phyloP scores from a whole-genome alignment of 2,113 vertebrate species.

The Phaethon lepturus region DNA sequence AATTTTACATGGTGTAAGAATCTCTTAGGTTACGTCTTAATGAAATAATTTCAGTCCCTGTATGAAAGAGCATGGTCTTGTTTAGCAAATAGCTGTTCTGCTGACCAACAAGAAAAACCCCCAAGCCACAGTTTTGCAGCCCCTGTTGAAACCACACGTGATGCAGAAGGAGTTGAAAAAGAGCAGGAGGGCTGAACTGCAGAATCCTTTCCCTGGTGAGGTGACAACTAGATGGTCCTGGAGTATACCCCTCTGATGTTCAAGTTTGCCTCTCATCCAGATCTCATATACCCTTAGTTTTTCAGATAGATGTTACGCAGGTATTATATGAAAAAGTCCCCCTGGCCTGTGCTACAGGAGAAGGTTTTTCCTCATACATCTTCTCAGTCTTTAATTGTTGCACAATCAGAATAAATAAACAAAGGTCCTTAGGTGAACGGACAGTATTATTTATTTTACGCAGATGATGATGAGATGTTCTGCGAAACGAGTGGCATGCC shows the following conservation, averaged over 20 bases:
- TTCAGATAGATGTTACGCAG: too few relatives aligned
- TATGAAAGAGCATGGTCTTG: not conserved
- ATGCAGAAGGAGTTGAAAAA: not conserved
- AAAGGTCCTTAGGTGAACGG: not conserved
- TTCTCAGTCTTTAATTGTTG: not conserved
- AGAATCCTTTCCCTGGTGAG: not conserved
- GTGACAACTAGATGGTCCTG: not conserved
- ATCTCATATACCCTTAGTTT: rapidly evolving
- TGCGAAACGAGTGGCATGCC: not conserved
- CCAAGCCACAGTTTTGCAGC: not conserved
- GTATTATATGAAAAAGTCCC: not conserved
- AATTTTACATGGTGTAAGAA: not conserved
- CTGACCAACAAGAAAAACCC: not conserved
- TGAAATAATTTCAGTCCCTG: not conserved
- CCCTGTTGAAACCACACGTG: not conserved
- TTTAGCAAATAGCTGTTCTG: not conserved
- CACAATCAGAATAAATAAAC: not conserved
- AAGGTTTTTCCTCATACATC: not conserved
- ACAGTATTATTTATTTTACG: not conserved
- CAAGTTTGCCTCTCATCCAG: not conserved
- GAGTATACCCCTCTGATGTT: not conserved
- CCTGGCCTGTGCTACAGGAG: not conserved
- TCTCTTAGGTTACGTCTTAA: not conserved
- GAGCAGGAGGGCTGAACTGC: not conserved
- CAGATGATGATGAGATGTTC: not conserved